Evolutionary conservation across 2,113 vertebrate species (phyloP), one percentile per base, ranked within the genome.

Genomic region (Urocolius indicus): DNA sequence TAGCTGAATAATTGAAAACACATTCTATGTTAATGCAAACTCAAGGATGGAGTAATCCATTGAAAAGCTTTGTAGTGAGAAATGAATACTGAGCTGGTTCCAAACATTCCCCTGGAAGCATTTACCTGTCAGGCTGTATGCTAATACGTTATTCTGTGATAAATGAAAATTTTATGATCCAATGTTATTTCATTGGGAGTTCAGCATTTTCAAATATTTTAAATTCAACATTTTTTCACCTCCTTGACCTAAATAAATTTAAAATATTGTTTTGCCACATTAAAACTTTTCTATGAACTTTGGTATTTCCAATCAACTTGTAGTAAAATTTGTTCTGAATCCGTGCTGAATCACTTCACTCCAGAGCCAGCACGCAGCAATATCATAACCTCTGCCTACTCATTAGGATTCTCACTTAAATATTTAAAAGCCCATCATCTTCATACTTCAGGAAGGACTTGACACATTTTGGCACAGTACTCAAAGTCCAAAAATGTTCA

Each of bases 1-100:
- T 16, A 61, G 21, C 2, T 79, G 23, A 93, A 41, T 94, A 95
- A 98, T 48, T 94, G 59, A 89, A 97, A 97, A 93, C 89, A 95
- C 32, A 46, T 73, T 87, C 75, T 55, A 84, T 19, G 43, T 84
- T 93, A 88, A 65, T 49, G 26, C 29, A 96, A 91, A 90, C 51
- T 6, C 38, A 54, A 83, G 27, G 36, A 80, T 27, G 21, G 61
- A 87, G 75, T 54, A 89, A 68, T 45, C 55, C 69, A 90, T 10
- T 86, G 73, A 94, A 96, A 94, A 87, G 32, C 12, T 46, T 80
- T 54, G 48, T 75, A 90, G 83, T 29, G 15, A 77, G 54, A 84
- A 93, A 87, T 48, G 11, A 92, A 87, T 81, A 91, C 63, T 74
- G 18, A 74, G 17, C 63, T 71, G 34, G 21, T 59, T 87, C 67